phyloP scores from a whole-genome alignment of 2,888 invertebrate genomes.

The Microctonus brassicae region DNA sequence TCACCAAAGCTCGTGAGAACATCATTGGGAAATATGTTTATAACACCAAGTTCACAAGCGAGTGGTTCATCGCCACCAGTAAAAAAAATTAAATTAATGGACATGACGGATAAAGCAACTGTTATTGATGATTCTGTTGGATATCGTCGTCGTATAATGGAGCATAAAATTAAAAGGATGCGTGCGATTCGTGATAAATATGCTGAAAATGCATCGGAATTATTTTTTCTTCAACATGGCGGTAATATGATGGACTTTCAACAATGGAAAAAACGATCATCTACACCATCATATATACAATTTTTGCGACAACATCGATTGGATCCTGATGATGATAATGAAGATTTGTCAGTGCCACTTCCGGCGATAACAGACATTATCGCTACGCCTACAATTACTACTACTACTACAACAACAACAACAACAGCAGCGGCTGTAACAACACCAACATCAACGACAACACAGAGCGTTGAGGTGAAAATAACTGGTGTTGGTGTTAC shows the following conservation, averaged over 20 bases:
- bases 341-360: conserved; percentile 64
- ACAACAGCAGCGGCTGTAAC: conserved; percentile 36
- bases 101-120: conserved; percentile 65
- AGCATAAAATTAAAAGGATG: conserved; percentile 79
- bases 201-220: conserved; percentile 84
- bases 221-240: conserved; percentile 88
- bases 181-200: conserved; percentile 80
- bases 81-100: conserved; percentile 69
- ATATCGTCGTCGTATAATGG: conserved; percentile 77
- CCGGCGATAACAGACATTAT: conserved; percentile 48
- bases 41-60: conserved; percentile 55
- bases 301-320: conserved; percentile 82
- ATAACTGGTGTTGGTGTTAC: conserved; percentile 74
- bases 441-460: conserved; percentile 41
- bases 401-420: conserved; percentile 34
- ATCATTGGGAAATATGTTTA: conserved; percentile 66
- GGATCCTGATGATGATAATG: conserved; percentile 74
- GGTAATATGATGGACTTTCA: conserved; percentile 92
- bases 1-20: conserved; percentile 66
- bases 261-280: conserved; percentile 85
- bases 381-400: conserved; percentile 36
- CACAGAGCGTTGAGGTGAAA: conserved; percentile 73
- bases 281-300: conserved; percentile 80
- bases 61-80: conserved; percentile 67
- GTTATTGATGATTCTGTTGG: conserved; percentile 47